Percentiles rank a stretch among this genome's conserved stretches.
Conservation (phyloP, 2,797 vertebrate species). For the Pangasius larnaudii region DNA sequence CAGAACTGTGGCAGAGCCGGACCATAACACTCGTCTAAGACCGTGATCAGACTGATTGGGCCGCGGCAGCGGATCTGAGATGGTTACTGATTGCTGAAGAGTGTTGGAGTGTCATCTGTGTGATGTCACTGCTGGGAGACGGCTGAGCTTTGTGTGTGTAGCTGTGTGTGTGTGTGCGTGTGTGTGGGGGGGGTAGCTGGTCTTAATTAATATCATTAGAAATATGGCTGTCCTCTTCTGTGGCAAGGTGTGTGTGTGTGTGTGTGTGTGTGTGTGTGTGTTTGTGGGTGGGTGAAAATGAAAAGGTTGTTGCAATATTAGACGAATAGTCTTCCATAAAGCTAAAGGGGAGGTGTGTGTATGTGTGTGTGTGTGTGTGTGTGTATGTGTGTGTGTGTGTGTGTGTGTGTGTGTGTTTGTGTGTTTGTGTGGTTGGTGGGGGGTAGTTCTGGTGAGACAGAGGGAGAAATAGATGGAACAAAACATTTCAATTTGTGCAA, state of each 20-base stretch:
- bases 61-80: background rate
- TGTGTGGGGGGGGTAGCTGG: background rate
- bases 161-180: background rate
- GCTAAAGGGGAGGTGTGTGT: slow-evolving; percentile 36
- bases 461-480: slow-evolving; percentile 31
- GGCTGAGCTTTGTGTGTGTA: slow-evolving; percentile 6
- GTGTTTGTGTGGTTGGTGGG: background rate
- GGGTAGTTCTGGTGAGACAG: background rate
- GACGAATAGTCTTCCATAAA: slow-evolving; percentile 42
- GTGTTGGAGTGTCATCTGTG: slow-evolving; percentile 10
- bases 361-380: too few species aligned
- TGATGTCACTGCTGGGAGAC: slow-evolving; percentile 26
- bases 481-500: background rate
- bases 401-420: too few species aligned
- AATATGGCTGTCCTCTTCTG: background rate
- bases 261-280: slow-evolving; percentile 16
- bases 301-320: slow-evolving; percentile 26
- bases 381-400: background rate
- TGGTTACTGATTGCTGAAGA: slow-evolving; percentile 28
- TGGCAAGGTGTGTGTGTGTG: background rate
- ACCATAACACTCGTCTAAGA: background rate
- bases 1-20: slow-evolving; percentile 1
- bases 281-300: background rate
- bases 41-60: background rate
- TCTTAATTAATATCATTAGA: slow-evolving; percentile 5